Evolutionary conservation across 2,113 vertebrate genomes (phyloP), one percentile per base, ranked within the genome.

Genomic region (Neofelis nebulosa): DNA sequence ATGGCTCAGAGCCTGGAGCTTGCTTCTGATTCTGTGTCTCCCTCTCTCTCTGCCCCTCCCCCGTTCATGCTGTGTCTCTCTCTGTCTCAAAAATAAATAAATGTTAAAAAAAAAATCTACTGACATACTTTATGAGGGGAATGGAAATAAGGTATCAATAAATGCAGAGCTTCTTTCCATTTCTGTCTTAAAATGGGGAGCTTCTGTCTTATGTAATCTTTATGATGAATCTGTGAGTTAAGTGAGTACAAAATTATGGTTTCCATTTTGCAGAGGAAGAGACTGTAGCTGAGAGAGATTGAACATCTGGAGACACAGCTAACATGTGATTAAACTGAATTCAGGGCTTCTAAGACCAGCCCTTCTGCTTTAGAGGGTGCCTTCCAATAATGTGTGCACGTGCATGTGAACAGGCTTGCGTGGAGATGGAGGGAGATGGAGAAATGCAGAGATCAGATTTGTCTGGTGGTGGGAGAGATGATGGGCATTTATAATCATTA

Each of bases 251-350:
- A 86, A 83, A 89, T 91, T 78, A 96, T 95, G 52, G 38, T 68
- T 95, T 95, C 73, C 45, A 21, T 96, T 97, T 85, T 73, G 45
- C 31, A 61, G 57, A 91, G 66, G n/a, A 95, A 68, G 80, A 92
- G 82, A 33, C 25, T 66, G 29, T 9, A 36, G 48, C 71, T 45
- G 86, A 95, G n/a, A 91, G 41, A 91, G 29, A 65, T 94, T 69
- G 33, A 91, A 71, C 79, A 50, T 82, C 63, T 94, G 83, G 41
- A 92, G 74, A 91, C 16, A 27, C 52, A 91, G 83, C 16, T 45
- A 91, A 41, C 48, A 68, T 27, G 14, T 76, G n/a, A 84, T 38
- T 84, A 89, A 85, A 97, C 41, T 6, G 4, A 93, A 82, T 88
- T 33, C 27, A 36, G 63, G 18, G 18, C 66, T 93, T 65, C 79